Conservation (phyloP, 2,888 invertebrate species). For the Lithophane ornitopus region DNA sequence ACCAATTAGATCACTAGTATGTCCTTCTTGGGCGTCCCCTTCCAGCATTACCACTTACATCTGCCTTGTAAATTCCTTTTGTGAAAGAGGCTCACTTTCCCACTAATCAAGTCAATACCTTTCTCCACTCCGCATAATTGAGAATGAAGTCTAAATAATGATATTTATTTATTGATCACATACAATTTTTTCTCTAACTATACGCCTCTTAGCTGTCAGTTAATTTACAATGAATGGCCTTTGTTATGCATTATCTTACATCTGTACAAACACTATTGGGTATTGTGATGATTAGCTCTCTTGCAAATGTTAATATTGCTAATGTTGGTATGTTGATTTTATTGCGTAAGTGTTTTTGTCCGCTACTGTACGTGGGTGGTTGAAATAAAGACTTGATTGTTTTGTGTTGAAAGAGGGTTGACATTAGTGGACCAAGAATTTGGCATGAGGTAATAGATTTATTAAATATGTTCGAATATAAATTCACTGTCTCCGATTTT, state of each 20-base stretch:
- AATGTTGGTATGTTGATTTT: conserved; percentile 61
- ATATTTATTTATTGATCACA: conserved; percentile 46
- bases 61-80: no score
- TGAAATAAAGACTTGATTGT: conserved; percentile 36
- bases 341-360: conserved; percentile 49
- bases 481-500: no score
- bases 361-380: conserved; percentile 47
- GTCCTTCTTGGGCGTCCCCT: no score
- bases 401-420: conserved; percentile 24
- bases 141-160: conserved; percentile 36
- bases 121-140: conserved; percentile 18
- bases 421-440: conserved; percentile 5
- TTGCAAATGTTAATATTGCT: conserved; percentile 62
- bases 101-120: not conserved
- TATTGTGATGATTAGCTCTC: conserved; percentile 53
- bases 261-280: conserved; percentile 65
- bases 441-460: conserved; percentile 9
- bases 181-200: conserved; percentile 47
- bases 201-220: conserved; percentile 62
- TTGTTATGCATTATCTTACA: conserved; percentile 66
- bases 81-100: no score
- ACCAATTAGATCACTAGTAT: no score
- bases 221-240: conserved; percentile 71
- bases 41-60: no score
- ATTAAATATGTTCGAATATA: not conserved